These are phyloP conservation scores for Pseudococcus viburni DNA, from an alignment of 2,888 invertebrate genomes.

Conservation along the genomic window DNA sequence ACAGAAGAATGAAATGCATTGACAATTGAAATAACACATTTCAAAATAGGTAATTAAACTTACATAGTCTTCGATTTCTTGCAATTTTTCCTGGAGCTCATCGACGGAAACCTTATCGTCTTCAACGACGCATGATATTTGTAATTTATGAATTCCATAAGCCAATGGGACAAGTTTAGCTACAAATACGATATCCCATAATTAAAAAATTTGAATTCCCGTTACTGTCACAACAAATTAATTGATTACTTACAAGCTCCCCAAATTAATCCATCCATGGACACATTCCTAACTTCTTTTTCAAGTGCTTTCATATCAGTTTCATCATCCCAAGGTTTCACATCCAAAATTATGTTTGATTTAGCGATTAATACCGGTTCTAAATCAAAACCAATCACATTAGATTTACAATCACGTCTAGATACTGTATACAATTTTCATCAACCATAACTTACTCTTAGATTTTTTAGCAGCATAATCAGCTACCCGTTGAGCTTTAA, in stretches of 20 bases:
- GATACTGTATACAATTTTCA: background rate
- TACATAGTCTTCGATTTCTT: slow-evolving; percentile 86
- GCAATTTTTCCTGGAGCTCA: slow-evolving; percentile 88
- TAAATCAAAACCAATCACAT: slow-evolving; percentile 69
- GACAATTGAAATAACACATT: too few relatives aligned
- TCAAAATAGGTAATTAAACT: slow-evolving; percentile 70
- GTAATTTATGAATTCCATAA: slow-evolving; percentile 92
- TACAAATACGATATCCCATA: slow-evolving; percentile 69
- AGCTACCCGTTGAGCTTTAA: slow-evolving; percentile 87
- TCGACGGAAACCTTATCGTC: slow-evolving; percentile 96
- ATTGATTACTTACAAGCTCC: slow-evolving; percentile 78
- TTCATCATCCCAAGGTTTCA: slow-evolving; percentile 91
- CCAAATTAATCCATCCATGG: slow-evolving; percentile 91
- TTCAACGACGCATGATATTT: slow-evolving; percentile 93
- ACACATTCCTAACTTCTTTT: slow-evolving; percentile 81
- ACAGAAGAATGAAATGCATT: background rate
- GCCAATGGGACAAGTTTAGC: slow-evolving; percentile 92
- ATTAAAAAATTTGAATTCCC: too few relatives aligned
- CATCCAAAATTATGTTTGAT: slow-evolving; percentile 93
- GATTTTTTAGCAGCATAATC: slow-evolving; percentile 93
- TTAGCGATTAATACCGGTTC: slow-evolving; percentile 93
- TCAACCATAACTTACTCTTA: slow-evolving; percentile 77
- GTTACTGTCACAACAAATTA: slow-evolving; percentile 26
- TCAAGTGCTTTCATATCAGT: slow-evolving; percentile 93
- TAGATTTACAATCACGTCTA: background rate